Evolutionary conservation across 2,888 invertebrate genomes (phyloP).

Genomic region (Sminthurinus aureus): DNA sequence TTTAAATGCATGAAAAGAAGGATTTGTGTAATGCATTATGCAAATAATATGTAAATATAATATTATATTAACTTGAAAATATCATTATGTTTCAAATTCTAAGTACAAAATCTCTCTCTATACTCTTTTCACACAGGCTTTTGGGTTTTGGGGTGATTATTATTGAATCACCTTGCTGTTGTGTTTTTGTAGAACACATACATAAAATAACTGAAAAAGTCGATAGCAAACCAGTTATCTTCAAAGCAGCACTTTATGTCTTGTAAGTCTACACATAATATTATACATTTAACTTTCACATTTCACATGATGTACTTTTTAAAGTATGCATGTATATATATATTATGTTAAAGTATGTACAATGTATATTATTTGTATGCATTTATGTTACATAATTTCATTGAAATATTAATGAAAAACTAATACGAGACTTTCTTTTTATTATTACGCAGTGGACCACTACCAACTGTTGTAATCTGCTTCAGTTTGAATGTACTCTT

Average conservation of each 20-base stretch:
- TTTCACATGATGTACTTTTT: no score
- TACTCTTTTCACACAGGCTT: conserved; percentile 65
- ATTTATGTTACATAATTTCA: no score
- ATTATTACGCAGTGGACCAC: conserved; percentile 72
- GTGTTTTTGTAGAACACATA: conserved; percentile 94
- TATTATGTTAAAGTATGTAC: no score
- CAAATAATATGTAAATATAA: background rate
- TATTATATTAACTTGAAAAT: background rate
- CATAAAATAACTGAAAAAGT: conserved; percentile 75
- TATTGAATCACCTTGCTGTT: conserved; percentile 96
- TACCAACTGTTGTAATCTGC: conserved; percentile 82
- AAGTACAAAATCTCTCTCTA: conserved; percentile 1
- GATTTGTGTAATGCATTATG: no score
- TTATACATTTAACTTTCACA: no score
- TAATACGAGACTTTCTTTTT: no score
- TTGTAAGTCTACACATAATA: conserved; percentile 70
- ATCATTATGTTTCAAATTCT: background rate
- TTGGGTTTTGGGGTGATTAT: conserved; percentile 87
- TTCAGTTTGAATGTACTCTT: conserved; percentile 78
- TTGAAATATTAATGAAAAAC: no score
- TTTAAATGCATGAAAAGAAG: no score
- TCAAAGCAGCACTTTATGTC: conserved; percentile 84
- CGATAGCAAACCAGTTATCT: conserved; percentile 86
- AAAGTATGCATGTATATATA: no score
- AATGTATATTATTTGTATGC: no score